Evolutionary conservation across 2,888 invertebrate genomes (phyloP).

Genomic region (Choristoneura rosaceana): DNA sequence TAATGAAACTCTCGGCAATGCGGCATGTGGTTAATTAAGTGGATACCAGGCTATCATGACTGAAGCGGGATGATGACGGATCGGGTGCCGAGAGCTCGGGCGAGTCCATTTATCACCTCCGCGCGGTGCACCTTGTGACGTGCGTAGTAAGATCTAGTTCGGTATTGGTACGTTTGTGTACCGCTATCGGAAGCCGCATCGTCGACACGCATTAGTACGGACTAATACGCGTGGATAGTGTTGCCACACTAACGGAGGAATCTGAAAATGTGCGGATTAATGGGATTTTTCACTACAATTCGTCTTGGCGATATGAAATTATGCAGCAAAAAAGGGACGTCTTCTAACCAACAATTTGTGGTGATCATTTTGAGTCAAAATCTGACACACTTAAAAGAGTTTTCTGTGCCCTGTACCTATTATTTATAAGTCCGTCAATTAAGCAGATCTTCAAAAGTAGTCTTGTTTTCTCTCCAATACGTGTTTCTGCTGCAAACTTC

Average conservation of each 20-base stretch:
- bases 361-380: too few species aligned
- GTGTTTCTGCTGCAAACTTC: too few species aligned
- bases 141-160: slow-evolving; percentile 9
- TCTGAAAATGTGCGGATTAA: not conserved
- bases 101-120: slow-evolving; percentile 23
- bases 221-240: slow-evolving; percentile 19
- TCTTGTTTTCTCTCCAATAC: too few species aligned
- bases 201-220: slow-evolving; percentile 32
- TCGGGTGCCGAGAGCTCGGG: slow-evolving; percentile 7
- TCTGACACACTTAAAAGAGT: too few species aligned
- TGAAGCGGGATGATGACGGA: slow-evolving; percentile 25
- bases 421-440: too few species aligned
- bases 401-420: too few species aligned
- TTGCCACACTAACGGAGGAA: not conserved
- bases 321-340: too few species aligned
- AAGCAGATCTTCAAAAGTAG: too few species aligned
- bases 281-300: too few species aligned
- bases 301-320: too few species aligned
- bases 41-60: slow-evolving; percentile 19
- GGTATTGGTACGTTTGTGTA: slow-evolving; percentile 8
- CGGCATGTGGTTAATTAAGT: slow-evolving; percentile 30
- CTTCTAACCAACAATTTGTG: too few species aligned
- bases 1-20: slow-evolving; percentile 24
- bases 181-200: slow-evolving; percentile 13
- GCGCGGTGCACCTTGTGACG: slow-evolving; percentile 11